Evolutionary conservation across 2,888 invertebrate genomes (phyloP), one percentile per base, ranked within the genome.

Genomic region (Tetropium fuscum): DNA sequence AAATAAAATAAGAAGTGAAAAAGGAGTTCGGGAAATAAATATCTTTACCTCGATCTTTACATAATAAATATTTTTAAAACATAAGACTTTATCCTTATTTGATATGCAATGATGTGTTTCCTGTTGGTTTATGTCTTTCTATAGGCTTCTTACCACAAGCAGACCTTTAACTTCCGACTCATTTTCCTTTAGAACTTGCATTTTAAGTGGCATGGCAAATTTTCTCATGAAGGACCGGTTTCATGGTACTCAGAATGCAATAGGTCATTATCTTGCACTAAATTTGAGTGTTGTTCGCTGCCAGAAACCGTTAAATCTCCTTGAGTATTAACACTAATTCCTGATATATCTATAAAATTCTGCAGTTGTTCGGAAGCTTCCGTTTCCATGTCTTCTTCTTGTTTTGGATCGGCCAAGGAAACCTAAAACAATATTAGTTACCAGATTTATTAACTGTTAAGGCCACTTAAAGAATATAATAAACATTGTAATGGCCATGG

Each of bases 191-290:
- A 40, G 8, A 45, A 40, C 22, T 36, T 30, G 49, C 49, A 22
- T 32, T 38, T 19, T 40, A 11, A 49, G 40, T 55, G 27, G 51
- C 51, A 58, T 41, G 53, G 58, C 32, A 40, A 2, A 44, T 57
- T 51, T 58, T n/a, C n/a, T n/a, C 54, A 63, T 10, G 53, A 60
- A n/a, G 48, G 58, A 60, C 71, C 77, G 74, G 77, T 76, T 74
- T 77, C 77, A 65, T 75, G 75, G 58, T 74, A 71, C 48, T 74
- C 74, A 30, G 74, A 69, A 67, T 63, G 75, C 38, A 74, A 68
- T 27, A 57, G 66, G 54, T 74, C 32, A 7, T 60, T 34, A 32
- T 49, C 63, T 49, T 11, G 59, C 22, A 55, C 34, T 19, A 27
- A 54, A 75, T 70, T 60, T 64, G 68, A 53, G 41, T 57, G 36